These are phyloP conservation scores for Drosophila persimilis DNA, from an alignment of 1,140 invertebrate species.

Conservation along the genomic window DNA sequence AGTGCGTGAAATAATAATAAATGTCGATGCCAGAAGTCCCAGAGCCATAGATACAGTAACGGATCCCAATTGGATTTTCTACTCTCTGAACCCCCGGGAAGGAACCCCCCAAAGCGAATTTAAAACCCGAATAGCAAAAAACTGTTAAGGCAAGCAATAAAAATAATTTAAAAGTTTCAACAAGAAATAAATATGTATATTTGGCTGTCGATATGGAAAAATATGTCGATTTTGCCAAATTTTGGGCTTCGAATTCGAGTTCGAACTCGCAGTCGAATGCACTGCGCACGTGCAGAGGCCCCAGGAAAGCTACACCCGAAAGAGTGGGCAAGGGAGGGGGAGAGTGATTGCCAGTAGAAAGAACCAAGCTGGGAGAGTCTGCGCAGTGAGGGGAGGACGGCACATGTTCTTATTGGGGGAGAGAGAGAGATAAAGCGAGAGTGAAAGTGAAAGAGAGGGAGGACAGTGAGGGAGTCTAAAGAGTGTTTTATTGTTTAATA, in stretches of 20 bases:
- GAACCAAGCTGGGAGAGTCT: constrained; percentile 24
- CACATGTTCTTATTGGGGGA: background rate
- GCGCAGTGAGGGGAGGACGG: constrained; percentile 23
- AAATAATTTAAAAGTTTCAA: background rate
- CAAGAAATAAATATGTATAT: too few relatives aligned
- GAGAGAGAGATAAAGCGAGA: background rate
- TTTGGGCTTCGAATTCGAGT: too few relatives aligned
- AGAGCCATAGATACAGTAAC: background rate
- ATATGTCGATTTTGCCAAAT: too few relatives aligned
- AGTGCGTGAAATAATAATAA: background rate
- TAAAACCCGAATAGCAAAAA: background rate
- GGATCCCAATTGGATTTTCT: too few relatives aligned
- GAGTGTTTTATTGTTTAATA: too few relatives aligned
- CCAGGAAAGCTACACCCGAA: constrained; percentile 12
- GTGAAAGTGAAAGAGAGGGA: background rate
- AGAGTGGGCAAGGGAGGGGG: constrained; percentile 1
- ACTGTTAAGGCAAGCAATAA: constrained; percentile 43
- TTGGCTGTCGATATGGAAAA: too few relatives aligned
- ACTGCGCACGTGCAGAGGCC: constrained; percentile 63
- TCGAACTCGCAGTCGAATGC: too few relatives aligned
- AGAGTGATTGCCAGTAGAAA: background rate
- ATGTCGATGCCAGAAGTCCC: background rate
- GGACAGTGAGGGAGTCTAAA: background rate
- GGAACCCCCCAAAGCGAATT: background rate
- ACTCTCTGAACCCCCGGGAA: too few relatives aligned